Conservation (phyloP, 2,888 invertebrate genomes). For the Hirtodrosophila cameraria region DNA sequence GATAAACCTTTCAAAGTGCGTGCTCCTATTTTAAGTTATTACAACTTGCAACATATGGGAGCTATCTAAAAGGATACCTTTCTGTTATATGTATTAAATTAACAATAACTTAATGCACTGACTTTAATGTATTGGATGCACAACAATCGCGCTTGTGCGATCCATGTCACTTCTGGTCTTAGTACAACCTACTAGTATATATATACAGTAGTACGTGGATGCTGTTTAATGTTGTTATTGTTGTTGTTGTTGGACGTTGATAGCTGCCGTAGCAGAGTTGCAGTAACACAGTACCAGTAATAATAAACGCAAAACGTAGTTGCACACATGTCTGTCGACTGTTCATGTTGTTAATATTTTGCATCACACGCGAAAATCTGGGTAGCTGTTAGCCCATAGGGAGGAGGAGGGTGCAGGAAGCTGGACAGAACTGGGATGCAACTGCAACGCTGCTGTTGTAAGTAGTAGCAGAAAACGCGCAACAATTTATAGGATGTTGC, state of each 20-base stretch:
- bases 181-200: no score
- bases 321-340: conserved; percentile 78
- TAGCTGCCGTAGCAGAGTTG: neutral
- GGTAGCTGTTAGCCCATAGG: conserved; percentile 19
- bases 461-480: conserved; percentile 55
- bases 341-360: conserved; percentile 76
- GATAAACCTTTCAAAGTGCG: no score
- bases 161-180: conserved; percentile 33
- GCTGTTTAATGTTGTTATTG: conserved; percentile 14
- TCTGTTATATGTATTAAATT: no score
- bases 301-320: conserved; percentile 57
- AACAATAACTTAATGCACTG: no score
- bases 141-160: conserved; percentile 6
- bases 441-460: conserved; percentile 32
- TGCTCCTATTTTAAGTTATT: no score
- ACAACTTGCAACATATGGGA: no score
- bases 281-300: conserved; percentile 35
- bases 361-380: conserved; percentile 72
- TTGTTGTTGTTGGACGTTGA: conserved; percentile 10
- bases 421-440: conserved; percentile 8
- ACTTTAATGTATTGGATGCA: no score
- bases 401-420: neutral
- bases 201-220: conserved; percentile 23
- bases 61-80: no score
- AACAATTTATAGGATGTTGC: conserved; percentile 73